Evolutionary conservation across 2,113 vertebrate genomes (phyloP).

Genomic region (Ardeotis arabs): DNA sequence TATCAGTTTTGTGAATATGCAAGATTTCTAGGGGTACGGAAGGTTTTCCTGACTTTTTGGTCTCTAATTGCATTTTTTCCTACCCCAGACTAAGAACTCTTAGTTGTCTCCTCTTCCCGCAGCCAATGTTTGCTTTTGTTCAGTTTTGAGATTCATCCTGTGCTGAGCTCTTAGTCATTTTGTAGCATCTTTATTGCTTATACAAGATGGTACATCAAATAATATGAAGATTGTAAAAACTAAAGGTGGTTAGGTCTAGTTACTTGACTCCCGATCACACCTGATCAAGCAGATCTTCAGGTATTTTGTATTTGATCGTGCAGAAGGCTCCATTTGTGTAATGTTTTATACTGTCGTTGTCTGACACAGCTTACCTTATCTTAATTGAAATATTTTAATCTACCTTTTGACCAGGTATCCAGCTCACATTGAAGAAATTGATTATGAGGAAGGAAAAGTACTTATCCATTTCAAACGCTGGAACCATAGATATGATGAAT

Average conservation of each 20-base stretch:
- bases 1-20: neutral
- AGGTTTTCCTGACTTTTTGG: neutral
- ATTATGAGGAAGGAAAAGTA: conserved; percentile 91
- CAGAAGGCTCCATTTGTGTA: neutral
- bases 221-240: neutral
- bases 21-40: neutral
- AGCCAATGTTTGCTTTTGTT: neutral
- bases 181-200: neutral
- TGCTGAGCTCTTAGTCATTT: neutral
- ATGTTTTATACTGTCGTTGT: neutral
- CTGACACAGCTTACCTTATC: neutral
- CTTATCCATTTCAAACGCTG: conserved; percentile 95
- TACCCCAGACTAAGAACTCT: neutral
- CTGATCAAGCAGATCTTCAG: neutral
- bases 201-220: neutral
- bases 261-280: neutral
- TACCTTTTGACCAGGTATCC: conserved; percentile 83
- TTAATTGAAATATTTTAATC: neutral
- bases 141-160: neutral
- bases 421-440: conserved; percentile 94
- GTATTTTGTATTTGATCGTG: neutral
- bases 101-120: neutral
- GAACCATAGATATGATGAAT: conserved; percentile 96
- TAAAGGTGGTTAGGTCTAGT: neutral
- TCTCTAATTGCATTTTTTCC: neutral